Evolutionary conservation across 2,113 vertebrate species (phyloP).

Genomic region (Malurus melanocephalus): DNA sequence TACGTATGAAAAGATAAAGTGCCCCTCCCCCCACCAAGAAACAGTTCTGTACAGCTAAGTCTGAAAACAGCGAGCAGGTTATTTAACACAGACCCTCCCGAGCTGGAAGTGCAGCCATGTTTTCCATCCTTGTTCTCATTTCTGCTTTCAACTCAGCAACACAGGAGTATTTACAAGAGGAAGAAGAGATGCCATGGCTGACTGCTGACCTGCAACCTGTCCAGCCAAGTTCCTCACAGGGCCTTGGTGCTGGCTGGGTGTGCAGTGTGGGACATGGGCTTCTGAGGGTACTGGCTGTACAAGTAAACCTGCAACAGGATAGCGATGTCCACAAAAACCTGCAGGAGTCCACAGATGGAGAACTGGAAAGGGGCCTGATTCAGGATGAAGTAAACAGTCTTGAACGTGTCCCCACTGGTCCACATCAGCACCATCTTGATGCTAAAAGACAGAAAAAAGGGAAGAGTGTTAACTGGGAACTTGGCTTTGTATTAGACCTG

Average conservation of each 20-base stretch:
- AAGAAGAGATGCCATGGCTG: background rate
- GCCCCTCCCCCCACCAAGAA: conserved; percentile 2
- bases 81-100: background rate
- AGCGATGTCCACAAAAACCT: conserved; percentile 89
- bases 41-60: conserved; percentile 5
- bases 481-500: background rate
- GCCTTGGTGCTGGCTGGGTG: conserved; percentile 90
- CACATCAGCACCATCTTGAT: conserved; percentile 99
- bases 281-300: conserved; percentile 87
- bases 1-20: conserved; percentile 28
- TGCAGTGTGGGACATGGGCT: conserved; percentile 77
- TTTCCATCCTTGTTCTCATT: background rate
- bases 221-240: conserved; percentile 70
- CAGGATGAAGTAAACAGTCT: conserved; percentile 93
- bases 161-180: background rate
- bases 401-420: conserved; percentile 95
- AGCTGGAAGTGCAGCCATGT: background rate
- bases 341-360: conserved; percentile 91
- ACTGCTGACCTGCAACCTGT: background rate
- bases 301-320: conserved; percentile 92
- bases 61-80: background rate
- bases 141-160: background rate
- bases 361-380: conserved; percentile 94
- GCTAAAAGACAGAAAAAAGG: conserved; percentile 59
- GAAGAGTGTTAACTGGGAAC: background rate